Evolutionary conservation across 2,797 vertebrate species (phyloP), one percentile per base, ranked within the genome.

Genomic region (Potorous gilbertii): DNA sequence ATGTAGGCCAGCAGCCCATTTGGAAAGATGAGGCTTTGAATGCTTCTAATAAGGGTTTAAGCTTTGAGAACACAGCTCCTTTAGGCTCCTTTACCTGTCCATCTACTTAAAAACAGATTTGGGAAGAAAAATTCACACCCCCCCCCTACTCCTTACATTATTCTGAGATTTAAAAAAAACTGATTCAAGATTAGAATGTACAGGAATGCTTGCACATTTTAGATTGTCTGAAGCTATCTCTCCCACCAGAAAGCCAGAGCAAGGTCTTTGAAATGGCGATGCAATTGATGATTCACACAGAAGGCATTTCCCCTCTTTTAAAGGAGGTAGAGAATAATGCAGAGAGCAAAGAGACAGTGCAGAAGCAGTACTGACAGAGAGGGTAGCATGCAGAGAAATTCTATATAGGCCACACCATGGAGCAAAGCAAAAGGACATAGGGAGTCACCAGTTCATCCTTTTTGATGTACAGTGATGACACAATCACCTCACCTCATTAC

Each of bases 211-310:
- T 87, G 40, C 50, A 50, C 40, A 50, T 87, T 87, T 87, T 87
- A 50, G 74, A 46, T 27, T 40, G 2, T 81, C 66, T 87, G 27
- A 89, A 89, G 81, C 29, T 92, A 89, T 14, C 96, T 93, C 90
- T 93, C 90, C 97, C 97, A 97, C 92, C 97, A 98, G 97, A 97
- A 98, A 98, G 97, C 96, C 94, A 97, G 96, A 95, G 62, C n/a
- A 90, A 56, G 54, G 55, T 89, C 54, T 92, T 87, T 40, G 16
- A 90, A 96, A 96, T 91, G 94, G 29, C 55, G 40, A 96, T 6
- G 0, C 9, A 94, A 91, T 89, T 74, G 93, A 92, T 10, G 56
- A 93, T 89, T 54, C 66, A 93, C 93, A 93, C 90, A 93, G 96
- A 95, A 24, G 13, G 74, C 74, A 87, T 50, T 87, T 46, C 24